Percentiles rank a stretch among this genome's conserved stretches.
Evolutionary conservation across 1,140 invertebrate genomes (phyloP).

Genomic region (Zophobas atratus): DNA sequence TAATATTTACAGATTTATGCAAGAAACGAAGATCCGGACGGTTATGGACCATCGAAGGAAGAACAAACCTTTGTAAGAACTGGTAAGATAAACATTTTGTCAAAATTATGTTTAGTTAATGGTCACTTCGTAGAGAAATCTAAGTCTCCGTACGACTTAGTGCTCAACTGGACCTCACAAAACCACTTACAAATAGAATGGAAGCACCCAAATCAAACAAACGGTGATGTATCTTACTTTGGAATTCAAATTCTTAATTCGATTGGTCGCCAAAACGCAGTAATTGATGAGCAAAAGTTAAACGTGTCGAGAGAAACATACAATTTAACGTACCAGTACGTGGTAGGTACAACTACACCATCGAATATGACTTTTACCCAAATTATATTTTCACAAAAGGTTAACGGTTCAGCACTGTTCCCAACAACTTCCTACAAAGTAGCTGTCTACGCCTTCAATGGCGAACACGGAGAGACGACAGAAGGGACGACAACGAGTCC

Average conservation of each 20-base stretch:
- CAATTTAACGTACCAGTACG: not conserved
- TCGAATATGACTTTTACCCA: not conserved
- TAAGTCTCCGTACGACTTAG: constrained; percentile 34
- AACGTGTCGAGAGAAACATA: not conserved
- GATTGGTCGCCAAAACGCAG: too few relatives aligned
- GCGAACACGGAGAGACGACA: not conserved
- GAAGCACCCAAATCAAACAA: constrained; percentile 49
- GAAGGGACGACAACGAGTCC: too few relatives aligned
- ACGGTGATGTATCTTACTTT: constrained; percentile 32
- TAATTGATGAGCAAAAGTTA: not conserved
- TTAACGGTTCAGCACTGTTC: not conserved
- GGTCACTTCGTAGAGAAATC: constrained; percentile 7
- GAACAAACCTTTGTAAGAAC: not conserved
- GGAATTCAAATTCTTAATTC: not conserved
- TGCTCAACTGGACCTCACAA: not conserved
- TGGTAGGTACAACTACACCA: not conserved
- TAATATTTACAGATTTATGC: constrained; percentile 2
- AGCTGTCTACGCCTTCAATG: not conserved
- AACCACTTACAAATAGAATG: constrained; percentile 41
- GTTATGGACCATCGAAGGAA: not conserved
- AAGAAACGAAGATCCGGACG: not conserved
- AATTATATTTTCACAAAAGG: not conserved
- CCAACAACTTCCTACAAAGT: not conserved
- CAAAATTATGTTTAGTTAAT: too few relatives aligned
- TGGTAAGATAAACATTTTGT: not conserved